phyloP scores from a whole-genome alignment of 2,888 invertebrate genomes.

The Athrips mouffetella region DNA sequence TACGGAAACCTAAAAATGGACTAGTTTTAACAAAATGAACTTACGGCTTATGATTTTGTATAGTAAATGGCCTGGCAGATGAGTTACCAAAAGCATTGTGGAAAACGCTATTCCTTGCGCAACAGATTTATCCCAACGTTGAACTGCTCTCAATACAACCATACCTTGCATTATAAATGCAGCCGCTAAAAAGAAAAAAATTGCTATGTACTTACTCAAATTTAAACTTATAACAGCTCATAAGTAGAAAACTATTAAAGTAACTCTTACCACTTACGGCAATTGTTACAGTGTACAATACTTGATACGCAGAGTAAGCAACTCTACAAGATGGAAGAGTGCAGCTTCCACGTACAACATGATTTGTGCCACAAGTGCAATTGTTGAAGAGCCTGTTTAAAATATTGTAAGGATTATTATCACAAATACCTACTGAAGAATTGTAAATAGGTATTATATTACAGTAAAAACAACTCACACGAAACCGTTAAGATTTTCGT shows the following conservation, averaged over 20 bases:
- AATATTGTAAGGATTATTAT: too few species aligned
- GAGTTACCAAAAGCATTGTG: constrained; percentile 42
- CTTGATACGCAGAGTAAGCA: constrained; percentile 49
- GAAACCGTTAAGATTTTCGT: constrained; percentile 53
- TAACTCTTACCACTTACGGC: constrained; percentile 47
- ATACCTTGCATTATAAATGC: constrained; percentile 64
- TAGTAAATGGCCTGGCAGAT: constrained; percentile 45
- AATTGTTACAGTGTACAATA: constrained; percentile 52
- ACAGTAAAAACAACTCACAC: constrained; percentile 39
- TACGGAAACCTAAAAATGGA: too few species aligned
- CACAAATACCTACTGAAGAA: too few species aligned
- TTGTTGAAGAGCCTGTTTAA: constrained; percentile 48
- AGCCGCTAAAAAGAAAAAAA: constrained; percentile 40
- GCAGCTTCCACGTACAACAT: constrained; percentile 60
- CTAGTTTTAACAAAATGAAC: too few species aligned
- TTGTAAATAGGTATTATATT: too few species aligned
- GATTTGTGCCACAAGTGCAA: constrained; percentile 47
- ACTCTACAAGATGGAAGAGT: constrained; percentile 40
- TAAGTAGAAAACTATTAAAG: not conserved
- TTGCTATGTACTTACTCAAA: not conserved
- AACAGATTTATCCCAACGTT: constrained; percentile 45
- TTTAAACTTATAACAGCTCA: not conserved
- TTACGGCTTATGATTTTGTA: constrained; percentile 59
- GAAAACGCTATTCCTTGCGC: constrained; percentile 50
- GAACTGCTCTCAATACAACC: constrained; percentile 53